Evolutionary conservation across 2,888 invertebrate genomes (phyloP).

Genomic region (Crematogaster levior): DNA sequence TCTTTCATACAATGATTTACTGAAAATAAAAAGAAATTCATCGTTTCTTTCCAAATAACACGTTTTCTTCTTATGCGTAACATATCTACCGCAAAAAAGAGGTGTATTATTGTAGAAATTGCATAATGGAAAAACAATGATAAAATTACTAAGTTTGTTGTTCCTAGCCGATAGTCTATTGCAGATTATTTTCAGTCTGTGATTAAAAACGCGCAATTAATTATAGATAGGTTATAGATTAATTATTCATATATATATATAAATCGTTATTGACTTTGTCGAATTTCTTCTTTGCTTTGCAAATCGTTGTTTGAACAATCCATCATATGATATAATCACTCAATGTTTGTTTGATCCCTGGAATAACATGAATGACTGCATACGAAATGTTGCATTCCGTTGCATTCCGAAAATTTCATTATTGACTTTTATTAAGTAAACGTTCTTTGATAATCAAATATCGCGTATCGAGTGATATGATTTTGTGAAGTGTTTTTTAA

Average conservation of each 20-base stretch:
- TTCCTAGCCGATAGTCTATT: neutral
- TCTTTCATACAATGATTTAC: too few relatives aligned
- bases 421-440: neutral
- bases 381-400: neutral
- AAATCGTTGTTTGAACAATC: slow-evolving; percentile 17
- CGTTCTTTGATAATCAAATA: neutral
- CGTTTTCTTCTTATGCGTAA: too few relatives aligned
- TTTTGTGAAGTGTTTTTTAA: too few relatives aligned
- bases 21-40: too few relatives aligned
- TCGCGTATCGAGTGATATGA: neutral
- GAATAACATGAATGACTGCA: neutral
- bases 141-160: neutral
- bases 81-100: too few relatives aligned
- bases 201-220: neutral
- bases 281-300: neutral
- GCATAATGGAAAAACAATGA: neutral
- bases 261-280: neutral
- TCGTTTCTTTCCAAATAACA: too few relatives aligned
- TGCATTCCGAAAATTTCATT: neutral
- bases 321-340: neutral
- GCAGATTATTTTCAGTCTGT: neutral
- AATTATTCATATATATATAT: neutral
- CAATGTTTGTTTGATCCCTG: neutral
- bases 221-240: neutral
- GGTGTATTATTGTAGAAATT: too few relatives aligned